These are phyloP conservation scores for Aurelia sp. DNA, from an alignment of 30 jellyfish, hydroid and myxozoan species.

Conservation along the genomic window DNA sequence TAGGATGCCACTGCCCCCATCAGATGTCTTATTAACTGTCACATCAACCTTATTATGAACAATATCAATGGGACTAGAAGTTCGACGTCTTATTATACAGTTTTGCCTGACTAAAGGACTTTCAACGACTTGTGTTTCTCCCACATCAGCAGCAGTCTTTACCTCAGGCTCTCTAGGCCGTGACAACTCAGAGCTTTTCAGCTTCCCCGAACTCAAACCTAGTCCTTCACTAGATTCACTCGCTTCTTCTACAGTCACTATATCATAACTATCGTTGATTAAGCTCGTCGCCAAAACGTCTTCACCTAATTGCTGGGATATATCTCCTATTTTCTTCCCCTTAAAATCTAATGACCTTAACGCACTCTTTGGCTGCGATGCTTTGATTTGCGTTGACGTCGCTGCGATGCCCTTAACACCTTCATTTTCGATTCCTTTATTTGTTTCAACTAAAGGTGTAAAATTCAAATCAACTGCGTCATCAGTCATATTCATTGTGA, in stretches of 20 bases:
- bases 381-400: background rate
- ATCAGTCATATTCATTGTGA: conserved; percentile 20
- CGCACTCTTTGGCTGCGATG: conserved; percentile 30
- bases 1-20: too few species aligned
- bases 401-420: too few species aligned
- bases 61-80: too few species aligned
- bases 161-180: too few species aligned
- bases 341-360: conserved; percentile 16
- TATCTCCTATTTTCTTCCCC: background rate
- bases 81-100: too few species aligned
- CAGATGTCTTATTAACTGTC: too few species aligned
- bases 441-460: background rate
- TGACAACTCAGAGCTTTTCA: too few species aligned
- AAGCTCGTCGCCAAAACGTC: conserved; percentile 40
- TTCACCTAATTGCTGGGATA: background rate
- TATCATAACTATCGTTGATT: conserved; percentile 23
- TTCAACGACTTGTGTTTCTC: too few species aligned
- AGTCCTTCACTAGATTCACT: background rate
- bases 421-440: background rate
- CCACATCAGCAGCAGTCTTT: too few species aligned
- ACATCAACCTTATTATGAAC: too few species aligned
- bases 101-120: too few species aligned
- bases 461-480: background rate
- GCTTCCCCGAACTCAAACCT: background rate
- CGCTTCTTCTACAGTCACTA: conserved; percentile 26